Percentiles rank a stretch among this genome's conserved stretches.
Evolutionary conservation across 2,797 vertebrate species (phyloP).

Genomic region (Gobionotothen gibberifrons): DNA sequence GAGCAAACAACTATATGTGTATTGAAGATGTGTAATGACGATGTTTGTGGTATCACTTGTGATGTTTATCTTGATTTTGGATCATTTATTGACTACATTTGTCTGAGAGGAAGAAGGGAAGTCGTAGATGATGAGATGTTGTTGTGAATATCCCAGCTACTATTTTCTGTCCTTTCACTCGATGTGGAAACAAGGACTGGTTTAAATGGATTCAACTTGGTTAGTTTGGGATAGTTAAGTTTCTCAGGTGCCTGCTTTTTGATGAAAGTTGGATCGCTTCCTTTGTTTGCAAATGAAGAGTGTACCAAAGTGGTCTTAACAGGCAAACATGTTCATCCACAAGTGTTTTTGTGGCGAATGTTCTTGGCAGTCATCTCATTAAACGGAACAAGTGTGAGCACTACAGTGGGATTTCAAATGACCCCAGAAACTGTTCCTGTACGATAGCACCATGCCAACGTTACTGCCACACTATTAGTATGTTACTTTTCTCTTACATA

Average conservation of each 20-base stretch:
- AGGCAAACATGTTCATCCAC: neutral
- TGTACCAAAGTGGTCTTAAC: neutral
- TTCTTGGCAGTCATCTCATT: neutral
- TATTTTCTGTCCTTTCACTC: neutral
- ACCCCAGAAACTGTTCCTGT: neutral
- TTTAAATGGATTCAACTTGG: neutral
- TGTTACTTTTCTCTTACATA: constrained; percentile 13
- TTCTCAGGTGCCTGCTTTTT: neutral
- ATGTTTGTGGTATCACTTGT: constrained; percentile 3
- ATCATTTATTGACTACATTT: neutral
- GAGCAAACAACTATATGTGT: constrained; percentile 6
- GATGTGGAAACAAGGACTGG: neutral
- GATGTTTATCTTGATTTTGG: neutral
- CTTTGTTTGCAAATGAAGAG: neutral
- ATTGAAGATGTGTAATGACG: neutral
- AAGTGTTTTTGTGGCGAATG: neutral
- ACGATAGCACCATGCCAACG: neutral
- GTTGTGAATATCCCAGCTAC: neutral
- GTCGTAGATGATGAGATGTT: neutral
- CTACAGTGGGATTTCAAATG: neutral
- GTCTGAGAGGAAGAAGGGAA: neutral
- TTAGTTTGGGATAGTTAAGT: neutral
- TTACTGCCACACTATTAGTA: neutral
- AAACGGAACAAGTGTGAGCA: neutral
- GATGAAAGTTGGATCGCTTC: neutral